A percentile compares a stretch with the other conserved stretches of the same genome.
Conservation (phyloP, 1,140 invertebrate genomes). For the Drosophila ercepeae region DNA sequence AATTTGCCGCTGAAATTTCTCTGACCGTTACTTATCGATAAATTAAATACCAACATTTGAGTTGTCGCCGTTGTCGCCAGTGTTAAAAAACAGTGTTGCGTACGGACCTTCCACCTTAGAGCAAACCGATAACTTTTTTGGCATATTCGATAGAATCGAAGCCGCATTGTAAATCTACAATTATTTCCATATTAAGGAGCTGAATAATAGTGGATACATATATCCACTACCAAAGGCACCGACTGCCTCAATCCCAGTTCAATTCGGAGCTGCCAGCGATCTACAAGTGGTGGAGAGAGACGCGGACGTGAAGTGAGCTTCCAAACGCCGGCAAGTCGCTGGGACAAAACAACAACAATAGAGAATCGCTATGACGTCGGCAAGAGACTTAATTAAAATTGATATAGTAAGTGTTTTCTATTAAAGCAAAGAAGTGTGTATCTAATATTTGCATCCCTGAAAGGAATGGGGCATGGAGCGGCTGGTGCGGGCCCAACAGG, state of each 20-base stretch:
- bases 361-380: slow-evolving; percentile 54
- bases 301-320: not conserved
- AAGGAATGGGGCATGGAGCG: slow-evolving; percentile 95
- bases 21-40: no score
- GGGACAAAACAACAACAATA: slow-evolving; percentile 28
- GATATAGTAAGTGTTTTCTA: slow-evolving; percentile 74
- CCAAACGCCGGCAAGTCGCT: slow-evolving; percentile 2
- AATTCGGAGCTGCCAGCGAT: not conserved
- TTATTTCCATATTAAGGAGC: not conserved
- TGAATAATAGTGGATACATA: not conserved
- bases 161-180: slow-evolving; percentile 1
- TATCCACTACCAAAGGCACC: not conserved
- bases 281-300: not conserved
- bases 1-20: not conserved
- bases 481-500: slow-evolving; percentile 90
- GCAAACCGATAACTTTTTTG: not conserved
- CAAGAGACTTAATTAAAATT: slow-evolving; percentile 80
- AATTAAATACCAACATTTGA: no score
- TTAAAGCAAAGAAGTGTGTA: not conserved
- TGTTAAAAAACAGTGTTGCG: no score
- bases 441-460: not conserved
- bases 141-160: slow-evolving; percentile 8
- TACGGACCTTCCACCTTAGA: no score
- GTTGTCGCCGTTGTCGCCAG: not conserved
- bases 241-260: not conserved